A percentile compares a stretch with the other conserved stretches of the same genome.
phyloP scores from a whole-genome alignment of 2,797 vertebrate species.

The Cephalopachus bancanus region DNA sequence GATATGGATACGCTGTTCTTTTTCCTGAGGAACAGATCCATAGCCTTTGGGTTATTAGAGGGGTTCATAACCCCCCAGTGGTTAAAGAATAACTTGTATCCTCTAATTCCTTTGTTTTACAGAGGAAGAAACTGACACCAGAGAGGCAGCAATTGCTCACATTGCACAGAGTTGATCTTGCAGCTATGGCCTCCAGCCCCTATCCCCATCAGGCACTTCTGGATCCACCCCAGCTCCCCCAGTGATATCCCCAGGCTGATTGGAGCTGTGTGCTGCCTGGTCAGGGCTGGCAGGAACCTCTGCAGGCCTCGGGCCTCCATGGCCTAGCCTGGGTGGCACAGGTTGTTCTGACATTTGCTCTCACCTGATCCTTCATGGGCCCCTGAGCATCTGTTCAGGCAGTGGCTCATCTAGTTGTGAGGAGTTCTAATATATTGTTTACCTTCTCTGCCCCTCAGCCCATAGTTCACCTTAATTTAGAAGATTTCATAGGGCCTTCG shows the following conservation, averaged over 20 bases:
- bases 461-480: not conserved
- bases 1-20: not conserved
- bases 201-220: not conserved
- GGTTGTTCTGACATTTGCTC: not conserved
- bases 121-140: not conserved
- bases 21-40: not conserved
- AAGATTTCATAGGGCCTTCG: not conserved
- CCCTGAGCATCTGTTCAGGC: not conserved
- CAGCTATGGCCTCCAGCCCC: not conserved
- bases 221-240: too few relatives aligned
- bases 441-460: not conserved
- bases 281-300: not conserved
- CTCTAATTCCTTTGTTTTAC: not conserved
- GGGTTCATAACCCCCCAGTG: not conserved
- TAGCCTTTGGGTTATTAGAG: not conserved
- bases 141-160: not conserved
- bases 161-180: not conserved
- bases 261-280: not conserved
- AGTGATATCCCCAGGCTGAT: fast-evolving
- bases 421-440: not conserved
- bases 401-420: not conserved
- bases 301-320: not conserved
- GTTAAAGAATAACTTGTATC: not conserved
- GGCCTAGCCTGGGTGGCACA: not conserved
- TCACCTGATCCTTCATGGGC: not conserved